Conservation (phyloP, 1,140 invertebrate genomes). For the Dendrolimus kikuchii region DNA sequence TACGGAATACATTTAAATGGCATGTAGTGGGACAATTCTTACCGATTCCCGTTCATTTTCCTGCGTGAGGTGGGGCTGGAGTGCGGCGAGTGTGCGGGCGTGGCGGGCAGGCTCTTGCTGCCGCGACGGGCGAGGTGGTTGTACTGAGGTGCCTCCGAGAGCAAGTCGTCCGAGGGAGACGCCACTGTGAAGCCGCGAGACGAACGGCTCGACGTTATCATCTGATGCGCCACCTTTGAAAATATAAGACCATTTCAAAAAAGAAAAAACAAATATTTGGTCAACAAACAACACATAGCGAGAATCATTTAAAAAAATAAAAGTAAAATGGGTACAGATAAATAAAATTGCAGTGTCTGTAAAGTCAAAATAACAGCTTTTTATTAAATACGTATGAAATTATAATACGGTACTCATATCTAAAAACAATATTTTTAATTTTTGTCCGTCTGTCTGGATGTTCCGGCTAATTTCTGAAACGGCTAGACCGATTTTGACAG, state of each 20-base stretch:
- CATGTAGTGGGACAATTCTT: conserved; percentile 10
- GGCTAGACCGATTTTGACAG: no score
- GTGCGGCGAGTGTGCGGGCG: conserved; percentile 76
- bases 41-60: conserved; percentile 58
- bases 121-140: conserved; percentile 68
- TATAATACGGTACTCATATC: no score
- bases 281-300: no score
- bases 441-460: no score
- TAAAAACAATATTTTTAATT: no score
- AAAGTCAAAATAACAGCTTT: no score
- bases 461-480: no score
- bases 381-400: no score
- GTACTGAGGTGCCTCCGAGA: conserved; percentile 24
- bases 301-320: no score
- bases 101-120: conserved; percentile 80
- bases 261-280: no score
- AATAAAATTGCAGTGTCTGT: no score
- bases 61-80: conserved; percentile 74
- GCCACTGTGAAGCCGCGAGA: conserved; percentile 59
- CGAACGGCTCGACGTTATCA: conserved; percentile 72
- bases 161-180: conserved; percentile 30
- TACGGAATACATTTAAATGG: background rate
- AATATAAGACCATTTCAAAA: background rate
- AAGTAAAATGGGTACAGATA: no score
- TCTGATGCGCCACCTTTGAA: conserved; percentile 77